These are phyloP conservation scores for Pollenia griseotomentosa DNA, from an alignment of 2,888 invertebrate genomes.

Conservation along the genomic window DNA sequence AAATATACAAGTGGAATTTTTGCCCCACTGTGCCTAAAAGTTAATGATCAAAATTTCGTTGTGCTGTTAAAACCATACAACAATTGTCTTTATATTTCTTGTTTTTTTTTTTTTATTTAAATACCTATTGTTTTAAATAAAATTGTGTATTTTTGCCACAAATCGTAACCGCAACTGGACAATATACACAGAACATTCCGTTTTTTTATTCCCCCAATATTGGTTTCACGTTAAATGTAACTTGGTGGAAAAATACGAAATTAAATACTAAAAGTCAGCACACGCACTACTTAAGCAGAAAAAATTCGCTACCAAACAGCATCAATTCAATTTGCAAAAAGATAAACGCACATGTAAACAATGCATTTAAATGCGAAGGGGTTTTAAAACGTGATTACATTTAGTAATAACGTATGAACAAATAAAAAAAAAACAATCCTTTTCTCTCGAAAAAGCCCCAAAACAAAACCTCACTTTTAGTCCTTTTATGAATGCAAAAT, in stretches of 20 bases:
- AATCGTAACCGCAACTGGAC: conserved; percentile 68
- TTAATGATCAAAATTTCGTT: conserved; percentile 55
- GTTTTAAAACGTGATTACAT: conserved; percentile 69
- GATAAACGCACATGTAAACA: conserved; percentile 49
- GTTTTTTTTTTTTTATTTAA: background rate
- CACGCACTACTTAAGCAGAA: conserved; percentile 50
- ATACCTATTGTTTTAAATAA: conserved; percentile 63
- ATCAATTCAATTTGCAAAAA: conserved; percentile 51
- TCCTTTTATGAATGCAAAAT: background rate
- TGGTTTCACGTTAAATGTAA: conserved; percentile 24
- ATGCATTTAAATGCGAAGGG: conserved; percentile 48
- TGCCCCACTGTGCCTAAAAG: conserved; percentile 38
- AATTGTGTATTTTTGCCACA: conserved; percentile 68
- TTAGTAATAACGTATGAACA: conserved; percentile 47
- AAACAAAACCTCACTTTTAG: background rate
- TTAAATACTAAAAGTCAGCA: conserved; percentile 64
- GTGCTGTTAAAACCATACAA: conserved; percentile 57
- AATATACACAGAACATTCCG: conserved; percentile 7
- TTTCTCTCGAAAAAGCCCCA: background rate
- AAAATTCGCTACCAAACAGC: conserved; percentile 34
- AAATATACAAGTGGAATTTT: too few relatives aligned
- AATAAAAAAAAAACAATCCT: background rate
- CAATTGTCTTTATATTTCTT: conserved; percentile 40
- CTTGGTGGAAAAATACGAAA: conserved; percentile 30
- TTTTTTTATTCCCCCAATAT: background rate